Evolutionary conservation across 1,140 invertebrate species (phyloP).

Genomic region (Cryptotermes secundus): DNA sequence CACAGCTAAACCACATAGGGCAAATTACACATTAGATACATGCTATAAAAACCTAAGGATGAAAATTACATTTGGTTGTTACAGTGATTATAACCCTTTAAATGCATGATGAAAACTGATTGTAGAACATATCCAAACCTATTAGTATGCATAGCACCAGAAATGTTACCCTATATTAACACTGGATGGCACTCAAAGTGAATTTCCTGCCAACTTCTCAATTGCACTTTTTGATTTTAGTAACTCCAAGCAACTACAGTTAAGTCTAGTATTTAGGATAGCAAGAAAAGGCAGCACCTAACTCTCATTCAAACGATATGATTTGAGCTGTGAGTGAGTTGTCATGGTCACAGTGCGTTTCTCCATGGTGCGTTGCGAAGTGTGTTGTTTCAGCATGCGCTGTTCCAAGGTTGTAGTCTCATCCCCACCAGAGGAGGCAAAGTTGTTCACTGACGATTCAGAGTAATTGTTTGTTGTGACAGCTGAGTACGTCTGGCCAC

Average conservation of each 20-base stretch:
- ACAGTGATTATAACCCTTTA: too few species aligned
- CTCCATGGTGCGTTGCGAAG: constrained; percentile 28
- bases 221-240: too few species aligned
- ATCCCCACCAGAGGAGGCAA: background rate
- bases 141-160: background rate
- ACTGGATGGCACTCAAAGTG: background rate
- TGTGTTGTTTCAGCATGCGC: constrained; percentile 33
- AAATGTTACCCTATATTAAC: constrained; percentile 10
- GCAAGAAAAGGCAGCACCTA: background rate
- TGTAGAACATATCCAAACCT: too few species aligned
- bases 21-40: background rate
- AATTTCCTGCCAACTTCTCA: too few species aligned
- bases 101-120: too few species aligned
- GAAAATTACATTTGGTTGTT: background rate
- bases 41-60: background rate
- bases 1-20: too few species aligned
- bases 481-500: constrained; percentile 15
- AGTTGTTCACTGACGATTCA: constrained; percentile 22
- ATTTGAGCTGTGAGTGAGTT: background rate
- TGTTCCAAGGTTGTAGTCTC: constrained; percentile 25
- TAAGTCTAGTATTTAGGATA: too few species aligned
- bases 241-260: too few species aligned
- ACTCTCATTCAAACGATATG: constrained; percentile 25
- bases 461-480: constrained; percentile 26
- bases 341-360: constrained; percentile 31